Conservation (phyloP, 2,113 vertebrate species). For the Salvelinus sp. region DNA sequence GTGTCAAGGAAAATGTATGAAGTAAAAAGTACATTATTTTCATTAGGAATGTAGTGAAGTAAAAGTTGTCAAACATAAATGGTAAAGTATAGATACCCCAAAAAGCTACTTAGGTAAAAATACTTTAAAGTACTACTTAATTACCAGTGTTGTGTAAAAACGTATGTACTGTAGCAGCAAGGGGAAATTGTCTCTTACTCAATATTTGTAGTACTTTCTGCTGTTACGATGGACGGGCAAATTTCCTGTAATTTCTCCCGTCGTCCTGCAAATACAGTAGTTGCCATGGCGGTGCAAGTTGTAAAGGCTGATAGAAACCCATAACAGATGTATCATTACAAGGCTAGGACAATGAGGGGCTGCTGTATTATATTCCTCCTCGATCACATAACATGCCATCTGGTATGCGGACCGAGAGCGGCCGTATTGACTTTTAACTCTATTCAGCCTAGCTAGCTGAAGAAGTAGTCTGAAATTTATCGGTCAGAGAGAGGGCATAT, state of each 20-base stretch:
- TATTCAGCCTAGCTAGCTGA: not conserved
- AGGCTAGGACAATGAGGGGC: not conserved
- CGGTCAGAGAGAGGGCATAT: not conserved
- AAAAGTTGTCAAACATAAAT: no score
- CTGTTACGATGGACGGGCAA: not conserved
- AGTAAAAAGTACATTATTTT: no score
- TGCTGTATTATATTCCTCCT: constrained; percentile 46
- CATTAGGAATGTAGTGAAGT: no score
- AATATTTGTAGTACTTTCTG: not conserved
- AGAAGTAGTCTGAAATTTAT: not conserved
- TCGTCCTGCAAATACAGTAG: not conserved
- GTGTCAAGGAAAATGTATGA: no score
- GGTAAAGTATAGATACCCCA: no score
- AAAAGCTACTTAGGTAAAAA: no score
- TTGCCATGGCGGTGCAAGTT: constrained; percentile 37
- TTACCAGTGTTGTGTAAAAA: not conserved
- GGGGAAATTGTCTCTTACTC: not conserved
- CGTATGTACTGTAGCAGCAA: not conserved
- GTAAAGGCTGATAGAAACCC: constrained; percentile 17
- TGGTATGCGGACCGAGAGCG: constrained; percentile 28
- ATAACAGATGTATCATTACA: not conserved
- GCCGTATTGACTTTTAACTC: constrained; percentile 6
- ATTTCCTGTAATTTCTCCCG: not conserved
- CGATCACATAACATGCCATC: constrained; percentile 48
- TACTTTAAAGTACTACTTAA: no score